Evolutionary conservation across 2,113 vertebrate species (phyloP).

Genomic region (Pteruthius melanotis): DNA sequence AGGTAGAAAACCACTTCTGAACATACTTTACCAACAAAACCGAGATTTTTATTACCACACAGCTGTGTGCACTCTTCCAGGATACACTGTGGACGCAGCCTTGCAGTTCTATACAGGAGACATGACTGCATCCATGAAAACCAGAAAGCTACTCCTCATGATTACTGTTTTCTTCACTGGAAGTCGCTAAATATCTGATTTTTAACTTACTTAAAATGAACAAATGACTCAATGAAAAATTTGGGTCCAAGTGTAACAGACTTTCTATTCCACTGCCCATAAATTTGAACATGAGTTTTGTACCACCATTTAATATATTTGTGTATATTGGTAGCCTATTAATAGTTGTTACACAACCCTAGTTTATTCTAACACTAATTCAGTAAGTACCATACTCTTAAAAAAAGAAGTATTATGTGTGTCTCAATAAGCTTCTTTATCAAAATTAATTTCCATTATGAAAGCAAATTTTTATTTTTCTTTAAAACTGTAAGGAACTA

Average conservation of each 20-base stretch:
- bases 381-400: background rate
- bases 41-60: background rate
- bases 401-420: rapidly evolving
- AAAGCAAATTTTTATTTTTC: background rate
- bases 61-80: background rate
- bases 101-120: background rate
- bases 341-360: background rate
- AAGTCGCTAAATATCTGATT: background rate
- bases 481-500: background rate
- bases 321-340: background rate
- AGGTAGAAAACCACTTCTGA: background rate
- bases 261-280: background rate
- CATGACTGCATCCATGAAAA: background rate
- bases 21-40: background rate
- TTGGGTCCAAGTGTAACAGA: background rate
- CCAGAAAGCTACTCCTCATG: background rate
- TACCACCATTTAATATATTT: background rate
- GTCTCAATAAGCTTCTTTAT: background rate
- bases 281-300: rapidly evolving
- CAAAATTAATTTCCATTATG: background rate
- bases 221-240: background rate
- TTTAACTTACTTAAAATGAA: background rate
- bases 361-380: background rate
- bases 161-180: background rate
- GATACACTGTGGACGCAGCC: background rate